Conservation (phyloP, 2,888 invertebrate species). For the Didymodactylos carnosus region DNA sequence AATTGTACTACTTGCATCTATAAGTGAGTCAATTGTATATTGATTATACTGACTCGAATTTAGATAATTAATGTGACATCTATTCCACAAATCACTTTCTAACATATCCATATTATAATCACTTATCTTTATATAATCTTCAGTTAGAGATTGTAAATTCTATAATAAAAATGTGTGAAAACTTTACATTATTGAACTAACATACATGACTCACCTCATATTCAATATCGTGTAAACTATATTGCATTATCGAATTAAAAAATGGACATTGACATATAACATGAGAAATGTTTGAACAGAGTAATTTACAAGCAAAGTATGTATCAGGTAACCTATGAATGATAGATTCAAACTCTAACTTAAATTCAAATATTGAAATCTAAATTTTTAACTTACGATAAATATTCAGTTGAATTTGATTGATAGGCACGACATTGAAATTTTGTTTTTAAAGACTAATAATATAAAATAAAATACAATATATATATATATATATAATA, state of each 20-base stretch:
- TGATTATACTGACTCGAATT: no score
- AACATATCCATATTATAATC: not conserved
- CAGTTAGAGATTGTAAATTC: no score
- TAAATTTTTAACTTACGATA: no score
- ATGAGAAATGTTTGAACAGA: not conserved
- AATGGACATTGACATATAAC: constrained; percentile 1
- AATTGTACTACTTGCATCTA: not conserved
- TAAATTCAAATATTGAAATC: no score
- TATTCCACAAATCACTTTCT: not conserved
- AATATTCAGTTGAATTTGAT: no score
- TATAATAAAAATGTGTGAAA: no score
- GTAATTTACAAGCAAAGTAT: not conserved
- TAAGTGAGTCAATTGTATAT: not conserved
- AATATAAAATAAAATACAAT: not conserved
- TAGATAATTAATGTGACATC: not conserved
- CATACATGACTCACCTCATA: no score
- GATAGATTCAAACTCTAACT: no score
- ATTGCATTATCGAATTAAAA: not conserved
- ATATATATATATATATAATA: not conserved
- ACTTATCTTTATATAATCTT: no score
- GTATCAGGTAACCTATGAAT: not conserved
- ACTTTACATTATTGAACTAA: no score
- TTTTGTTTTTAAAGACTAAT: not conserved
- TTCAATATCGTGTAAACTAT: not conserved
- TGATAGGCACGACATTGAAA: not conserved